Percentiles rank a stretch among this genome's conserved stretches.
These are phyloP conservation scores for Bryconaethiops microstoma DNA, from an alignment of 2,797 vertebrate species.

Conservation along the genomic window DNA sequence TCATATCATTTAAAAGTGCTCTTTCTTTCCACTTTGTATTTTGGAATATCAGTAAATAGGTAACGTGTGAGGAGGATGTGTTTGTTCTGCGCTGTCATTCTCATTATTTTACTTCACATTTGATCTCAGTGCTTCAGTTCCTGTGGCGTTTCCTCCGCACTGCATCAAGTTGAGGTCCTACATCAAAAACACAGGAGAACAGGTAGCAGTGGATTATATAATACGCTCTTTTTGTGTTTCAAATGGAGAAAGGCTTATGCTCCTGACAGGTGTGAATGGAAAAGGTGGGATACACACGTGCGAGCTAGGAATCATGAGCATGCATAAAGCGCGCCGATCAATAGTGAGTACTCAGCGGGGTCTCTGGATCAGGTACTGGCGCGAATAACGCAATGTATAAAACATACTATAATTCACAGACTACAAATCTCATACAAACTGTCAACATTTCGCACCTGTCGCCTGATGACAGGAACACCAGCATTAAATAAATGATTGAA, in stretches of 20 bases:
- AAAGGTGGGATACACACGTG: not conserved
- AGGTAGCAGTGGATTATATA: conserved; percentile 34
- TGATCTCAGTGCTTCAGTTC: conserved; percentile 77
- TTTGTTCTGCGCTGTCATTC: conserved; percentile 54
- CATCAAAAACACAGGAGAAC: conserved; percentile 34
- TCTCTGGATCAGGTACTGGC: conserved; percentile 21
- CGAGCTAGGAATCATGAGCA: not conserved
- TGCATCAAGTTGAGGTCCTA: conserved; percentile 35
- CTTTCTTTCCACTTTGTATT: conserved; percentile 71
- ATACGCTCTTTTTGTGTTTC: conserved; percentile 14
- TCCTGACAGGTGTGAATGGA: conserved; percentile 32
- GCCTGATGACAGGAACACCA: conserved; percentile 5
- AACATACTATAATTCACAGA: conserved; percentile 5
- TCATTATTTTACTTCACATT: conserved; percentile 73
- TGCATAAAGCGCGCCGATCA: conserved; percentile 15
- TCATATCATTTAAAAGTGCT: conserved; percentile 49
- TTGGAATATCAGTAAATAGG: conserved; percentile 75
- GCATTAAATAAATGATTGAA: conserved; percentile 19
- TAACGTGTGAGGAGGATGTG: conserved; percentile 70
- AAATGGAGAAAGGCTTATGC: conserved; percentile 34
- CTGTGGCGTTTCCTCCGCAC: conserved; percentile 35
- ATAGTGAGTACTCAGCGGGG: conserved; percentile 34
- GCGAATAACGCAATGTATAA: conserved; percentile 27
- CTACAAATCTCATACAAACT: not conserved
- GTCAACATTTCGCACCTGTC: not conserved